Base-by-base conservation (phyloP, 2,113 vertebrate genomes). In the Muntiacus muntjak region DNA sequence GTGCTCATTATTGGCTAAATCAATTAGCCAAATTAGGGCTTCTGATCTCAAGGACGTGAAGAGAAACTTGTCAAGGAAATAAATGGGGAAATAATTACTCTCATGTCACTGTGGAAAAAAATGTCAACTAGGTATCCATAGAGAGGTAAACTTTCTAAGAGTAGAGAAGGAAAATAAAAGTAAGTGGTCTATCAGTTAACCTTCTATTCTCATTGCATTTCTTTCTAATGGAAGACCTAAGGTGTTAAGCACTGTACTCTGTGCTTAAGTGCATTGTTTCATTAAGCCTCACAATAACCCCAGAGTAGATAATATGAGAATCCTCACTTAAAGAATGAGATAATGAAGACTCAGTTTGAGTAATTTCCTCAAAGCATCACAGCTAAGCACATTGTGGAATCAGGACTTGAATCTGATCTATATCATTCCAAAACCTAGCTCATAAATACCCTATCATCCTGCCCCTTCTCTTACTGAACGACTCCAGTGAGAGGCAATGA, bases 71-170 rank as follows among this genome's bases (percentile, higher is more conserved):
- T 87, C 50, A 50, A 6, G 30, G 67, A 89, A 96, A 95, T n/a
- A 96, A 93, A 87, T 60, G 33, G 36, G 36, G 76, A 97, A 95
- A 87, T 78, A 96, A 91, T 84, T 55, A 97, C 40, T 64, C 12
- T 86, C 87, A 55, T 30, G 87, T 91, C 36, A 52, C 43, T 47
- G 43, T 94, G 67, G 54, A 92, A 95, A 95, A 95, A 71, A 21
- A 81, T 7, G 3, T 84, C 92, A 95, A 64, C 47, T 40, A 79
- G 33, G 33, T 83, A 94, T 76, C 71, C 90, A 96, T 81, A 60
- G 60, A 93, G 43, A 94, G 19, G 43, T 50, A 97, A 62, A 21
- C 58, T 79, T 81, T n/a, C 25, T 43, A 93, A 92, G 28, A 89
- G 47, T 45, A 92, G 45, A 94, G 76, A 92, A 90, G 60, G 74